Evolutionary conservation across 2,888 invertebrate species (phyloP).

Genomic region (Mythimna albipuncta): DNA sequence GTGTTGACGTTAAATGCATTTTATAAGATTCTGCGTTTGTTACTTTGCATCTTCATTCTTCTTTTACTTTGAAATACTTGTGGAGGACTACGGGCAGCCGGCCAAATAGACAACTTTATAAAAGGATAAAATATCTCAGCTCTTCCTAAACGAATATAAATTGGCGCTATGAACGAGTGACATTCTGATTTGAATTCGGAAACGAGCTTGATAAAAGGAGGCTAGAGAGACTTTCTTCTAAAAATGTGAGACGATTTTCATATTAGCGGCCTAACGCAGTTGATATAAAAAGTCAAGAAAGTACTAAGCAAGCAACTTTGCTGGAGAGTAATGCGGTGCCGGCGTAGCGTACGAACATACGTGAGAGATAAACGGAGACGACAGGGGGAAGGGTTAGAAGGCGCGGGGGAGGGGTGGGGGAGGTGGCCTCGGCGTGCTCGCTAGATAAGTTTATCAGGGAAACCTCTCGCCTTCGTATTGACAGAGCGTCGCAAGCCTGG

Average conservation of each 20-base stretch:
- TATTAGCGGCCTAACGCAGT: slow-evolving; percentile 66
- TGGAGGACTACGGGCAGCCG: slow-evolving; percentile 79
- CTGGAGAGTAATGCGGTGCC: slow-evolving; percentile 78
- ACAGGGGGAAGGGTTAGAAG: slow-evolving; percentile 71
- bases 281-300: slow-evolving; percentile 74
- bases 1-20: slow-evolving; percentile 87
- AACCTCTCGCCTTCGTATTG: slow-evolving; percentile 90
- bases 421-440: slow-evolving; percentile 66
- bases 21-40: slow-evolving; percentile 86
- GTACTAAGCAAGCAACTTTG: slow-evolving; percentile 74
- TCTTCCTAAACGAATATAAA: slow-evolving; percentile 80
- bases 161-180: slow-evolving; percentile 70
- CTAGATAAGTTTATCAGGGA: slow-evolving; percentile 90
- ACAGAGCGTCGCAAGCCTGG: slow-evolving; percentile 88
- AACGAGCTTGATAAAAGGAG: slow-evolving; percentile 51
- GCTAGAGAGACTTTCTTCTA: slow-evolving; percentile 37
- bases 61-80: slow-evolving; percentile 83
- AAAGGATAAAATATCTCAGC: slow-evolving; percentile 79
- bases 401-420: slow-evolving; percentile 58
- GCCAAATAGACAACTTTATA: slow-evolving; percentile 87
- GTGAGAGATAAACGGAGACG: slow-evolving; percentile 87
- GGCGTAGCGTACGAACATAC: slow-evolving; percentile 80
- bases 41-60: slow-evolving; percentile 79
- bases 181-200: slow-evolving; percentile 63
- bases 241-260: slow-evolving; percentile 59